Evolutionary conservation across 2,888 invertebrate genomes (phyloP).

Genomic region (Resseliella maxima): DNA sequence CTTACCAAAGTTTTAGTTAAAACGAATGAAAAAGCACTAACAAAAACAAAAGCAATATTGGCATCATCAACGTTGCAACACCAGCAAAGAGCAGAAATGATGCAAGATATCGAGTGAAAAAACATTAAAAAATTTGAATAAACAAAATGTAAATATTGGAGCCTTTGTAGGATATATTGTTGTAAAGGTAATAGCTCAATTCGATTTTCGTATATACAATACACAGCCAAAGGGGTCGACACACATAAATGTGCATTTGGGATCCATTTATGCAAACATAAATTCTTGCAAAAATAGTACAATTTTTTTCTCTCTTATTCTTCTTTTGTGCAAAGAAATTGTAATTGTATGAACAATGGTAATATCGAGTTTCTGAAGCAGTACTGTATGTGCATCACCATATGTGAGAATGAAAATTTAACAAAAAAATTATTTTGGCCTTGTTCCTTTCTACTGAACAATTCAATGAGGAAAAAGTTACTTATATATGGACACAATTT

Average conservation of each 20-base stretch:
- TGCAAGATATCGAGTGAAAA: background rate
- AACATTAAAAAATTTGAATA: conserved; percentile 17
- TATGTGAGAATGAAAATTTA: background rate
- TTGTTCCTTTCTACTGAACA: conserved; percentile 15
- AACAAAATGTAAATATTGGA: conserved; percentile 40
- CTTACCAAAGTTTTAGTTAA: background rate
- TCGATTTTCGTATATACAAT: background rate
- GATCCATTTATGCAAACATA: background rate
- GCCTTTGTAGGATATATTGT: conserved; percentile 42
- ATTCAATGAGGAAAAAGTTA: conserved; percentile 25
- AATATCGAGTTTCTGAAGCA: conserved; percentile 22
- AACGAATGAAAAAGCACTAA: background rate
- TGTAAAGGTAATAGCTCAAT: conserved; percentile 46
- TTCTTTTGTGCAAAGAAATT: background rate
- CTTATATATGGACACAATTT: conserved; percentile 45
- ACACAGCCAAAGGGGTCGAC: background rate
- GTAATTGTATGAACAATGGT: conserved; percentile 32
- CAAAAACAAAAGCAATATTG: background rate
- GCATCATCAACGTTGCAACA: too few species aligned
- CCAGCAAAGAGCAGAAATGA: background rate
- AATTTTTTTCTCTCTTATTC: background rate
- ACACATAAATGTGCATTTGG: background rate
- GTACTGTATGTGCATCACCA: background rate
- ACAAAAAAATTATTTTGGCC: background rate
- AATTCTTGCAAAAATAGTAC: background rate